Base-by-base conservation (phyloP, 2,797 vertebrate species). In the Halcyon chelicuti region DNA sequence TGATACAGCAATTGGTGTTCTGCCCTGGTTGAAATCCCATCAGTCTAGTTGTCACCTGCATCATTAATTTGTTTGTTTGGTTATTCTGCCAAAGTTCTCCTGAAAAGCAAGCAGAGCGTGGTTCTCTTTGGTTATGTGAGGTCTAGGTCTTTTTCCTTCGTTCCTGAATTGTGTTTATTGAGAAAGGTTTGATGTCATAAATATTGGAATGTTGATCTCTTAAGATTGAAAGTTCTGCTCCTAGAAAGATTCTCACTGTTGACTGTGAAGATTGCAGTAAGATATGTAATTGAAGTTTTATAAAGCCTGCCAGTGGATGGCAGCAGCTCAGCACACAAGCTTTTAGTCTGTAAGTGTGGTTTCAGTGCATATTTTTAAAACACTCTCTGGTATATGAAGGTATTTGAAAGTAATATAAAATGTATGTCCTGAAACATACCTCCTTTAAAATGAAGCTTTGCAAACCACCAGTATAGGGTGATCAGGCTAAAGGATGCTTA, bases 251-350 rank as follows among this genome's bases (percentile, higher is more conserved):
- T 76, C 18, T 74, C 33, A 19, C 33, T 75, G n/a, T 37, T 61
- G 26, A 16, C 35, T 51, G 16, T 80, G 40, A 42, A 49, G 62
- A 37, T 23, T 55, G 12, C 13, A 26, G 22, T 33, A 65, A 73
- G 62, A 46, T 25, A 44, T 0, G 1, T 63, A 51, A 61, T 42
- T 35, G 76, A 57, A 63, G 37, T 73, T 58, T 5, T 42, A 17
- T 29, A 52, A 86, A 90, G 39, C 35, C 88, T 76, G 61, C 80
- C 93, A 86, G 76, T 42, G 72, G 88, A 60, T 88, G 88, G 82
- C 95, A 93, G 75, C 65, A 82, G 58, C 79, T 90, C 52, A 46
- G 76, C 75, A 62, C 67, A 31, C 25, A 52, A 79, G 42, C 60
- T 86, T 12, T 12, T 15, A n/a, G 23, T 54, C 58, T 71, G 5